These are phyloP conservation scores for Cataglyphis altisquamis DNA, from an alignment of 2,888 invertebrate genomes.

Conservation along the genomic window DNA sequence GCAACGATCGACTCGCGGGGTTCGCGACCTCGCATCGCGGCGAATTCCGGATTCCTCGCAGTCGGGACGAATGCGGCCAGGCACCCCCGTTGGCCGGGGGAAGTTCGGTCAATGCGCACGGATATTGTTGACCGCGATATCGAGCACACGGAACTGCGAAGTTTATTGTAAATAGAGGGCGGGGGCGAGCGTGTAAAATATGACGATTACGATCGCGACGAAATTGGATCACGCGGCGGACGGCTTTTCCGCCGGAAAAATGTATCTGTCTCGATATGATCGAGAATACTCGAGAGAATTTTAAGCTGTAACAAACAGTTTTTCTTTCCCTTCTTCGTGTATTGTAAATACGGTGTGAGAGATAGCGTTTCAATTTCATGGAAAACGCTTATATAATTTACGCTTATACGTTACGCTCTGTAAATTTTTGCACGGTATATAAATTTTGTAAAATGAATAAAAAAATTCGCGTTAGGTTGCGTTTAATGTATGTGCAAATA, in stretches of 20 bases:
- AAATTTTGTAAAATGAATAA: conserved; percentile 8
- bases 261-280: conserved; percentile 18
- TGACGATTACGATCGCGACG: conserved; percentile 50
- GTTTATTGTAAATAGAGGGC: conserved; percentile 46
- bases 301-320: conserved; percentile 24
- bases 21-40: conserved; percentile 56
- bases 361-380: neutral
- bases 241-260: conserved; percentile 11
- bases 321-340: neutral
- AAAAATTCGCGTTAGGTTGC: neutral
- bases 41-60: conserved; percentile 65
- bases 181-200: conserved; percentile 43
- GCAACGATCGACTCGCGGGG: conserved; percentile 65
- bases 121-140: conserved; percentile 66
- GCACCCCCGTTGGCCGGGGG: conserved; percentile 54
- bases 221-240: conserved; percentile 46
- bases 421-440: neutral
- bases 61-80: conserved; percentile 52
- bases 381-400: conserved; percentile 16
- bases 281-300: conserved; percentile 3
- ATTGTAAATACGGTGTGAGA: conserved; percentile 3
- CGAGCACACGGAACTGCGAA: conserved; percentile 53
- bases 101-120: conserved; percentile 68
- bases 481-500: neutral
- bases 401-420: neutral